Evolutionary conservation across 1,140 invertebrate species (phyloP).

Genomic region (Neodiprion virginianus): DNA sequence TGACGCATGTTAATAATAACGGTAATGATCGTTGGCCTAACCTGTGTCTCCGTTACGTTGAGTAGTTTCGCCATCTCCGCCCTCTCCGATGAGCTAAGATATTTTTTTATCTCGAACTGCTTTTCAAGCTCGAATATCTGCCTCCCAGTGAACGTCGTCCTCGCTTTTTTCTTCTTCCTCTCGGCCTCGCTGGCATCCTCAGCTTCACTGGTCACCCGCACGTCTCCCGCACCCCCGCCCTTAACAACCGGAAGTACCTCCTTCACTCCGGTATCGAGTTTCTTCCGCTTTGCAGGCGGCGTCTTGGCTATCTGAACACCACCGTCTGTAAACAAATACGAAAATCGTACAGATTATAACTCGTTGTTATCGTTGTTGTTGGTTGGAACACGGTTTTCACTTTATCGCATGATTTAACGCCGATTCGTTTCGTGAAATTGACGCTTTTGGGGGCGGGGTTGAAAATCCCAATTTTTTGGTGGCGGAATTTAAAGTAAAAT

Average conservation of each 20-base stretch:
- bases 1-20: background rate
- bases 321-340: constrained; percentile 4
- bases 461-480: too few relatives aligned
- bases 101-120: constrained; percentile 95
- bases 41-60: constrained; percentile 96
- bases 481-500: too few relatives aligned
- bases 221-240: constrained; percentile 34
- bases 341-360: background rate
- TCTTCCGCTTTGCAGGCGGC: constrained; percentile 51
- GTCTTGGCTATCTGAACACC: constrained; percentile 34
- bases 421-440: too few relatives aligned
- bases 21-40: constrained; percentile 54
- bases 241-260: constrained; percentile 35
- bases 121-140: constrained; percentile 97
- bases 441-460: too few relatives aligned
- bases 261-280: constrained; percentile 41
- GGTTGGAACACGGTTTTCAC: too few relatives aligned
- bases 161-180: constrained; percentile 89
- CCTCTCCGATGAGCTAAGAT: constrained; percentile 92
- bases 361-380: background rate
- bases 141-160: constrained; percentile 93
- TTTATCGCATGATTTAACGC: too few relatives aligned
- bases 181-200: constrained; percentile 69
- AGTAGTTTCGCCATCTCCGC: constrained; percentile 92
- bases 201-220: constrained; percentile 35